phyloP scores from a whole-genome alignment of 2,797 vertebrate genomes.

The Scomberomorus guttatus region DNA sequence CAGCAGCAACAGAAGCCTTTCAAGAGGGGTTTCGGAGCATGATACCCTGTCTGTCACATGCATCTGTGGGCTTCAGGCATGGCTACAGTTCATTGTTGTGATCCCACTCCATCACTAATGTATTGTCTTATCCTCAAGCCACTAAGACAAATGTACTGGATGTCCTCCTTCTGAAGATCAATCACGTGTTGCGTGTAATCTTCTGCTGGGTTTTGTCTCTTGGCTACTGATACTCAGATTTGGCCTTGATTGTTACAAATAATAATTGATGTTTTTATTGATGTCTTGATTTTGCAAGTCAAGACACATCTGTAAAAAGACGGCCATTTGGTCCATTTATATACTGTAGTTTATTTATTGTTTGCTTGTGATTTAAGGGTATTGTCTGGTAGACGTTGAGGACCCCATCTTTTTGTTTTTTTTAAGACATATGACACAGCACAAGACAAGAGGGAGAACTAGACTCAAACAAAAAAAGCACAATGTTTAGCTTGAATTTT shows the following conservation, averaged over 20 bases:
- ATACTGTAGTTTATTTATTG: neutral
- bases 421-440: too few relatives aligned
- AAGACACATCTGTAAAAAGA: neutral
- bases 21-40: constrained; percentile 75
- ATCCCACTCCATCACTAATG: constrained; percentile 75
- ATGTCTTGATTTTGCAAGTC: constrained; percentile 35
- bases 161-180: constrained; percentile 67
- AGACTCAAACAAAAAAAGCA: too few relatives aligned
- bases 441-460: too few relatives aligned
- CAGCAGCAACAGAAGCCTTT: constrained; percentile 76
- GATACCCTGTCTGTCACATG: constrained; percentile 82
- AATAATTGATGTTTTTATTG: constrained; percentile 40
- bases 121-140: constrained; percentile 65
- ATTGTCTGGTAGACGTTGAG: neutral
- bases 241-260: constrained; percentile 26
- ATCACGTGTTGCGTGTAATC: constrained; percentile 63
- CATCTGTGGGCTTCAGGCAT: constrained; percentile 64
- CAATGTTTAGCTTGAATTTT: too few relatives aligned
- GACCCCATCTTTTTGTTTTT: neutral
- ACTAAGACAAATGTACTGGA: constrained; percentile 67
- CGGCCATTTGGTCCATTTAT: constrained; percentile 1
- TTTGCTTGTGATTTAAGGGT: constrained; percentile 10
- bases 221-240: constrained; percentile 37
- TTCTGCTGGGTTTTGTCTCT: constrained; percentile 40
- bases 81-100: constrained; percentile 68